These are phyloP conservation scores for Pectinophora gossypiella DNA, from an alignment of 1,140 invertebrate species.

Conservation along the genomic window DNA sequence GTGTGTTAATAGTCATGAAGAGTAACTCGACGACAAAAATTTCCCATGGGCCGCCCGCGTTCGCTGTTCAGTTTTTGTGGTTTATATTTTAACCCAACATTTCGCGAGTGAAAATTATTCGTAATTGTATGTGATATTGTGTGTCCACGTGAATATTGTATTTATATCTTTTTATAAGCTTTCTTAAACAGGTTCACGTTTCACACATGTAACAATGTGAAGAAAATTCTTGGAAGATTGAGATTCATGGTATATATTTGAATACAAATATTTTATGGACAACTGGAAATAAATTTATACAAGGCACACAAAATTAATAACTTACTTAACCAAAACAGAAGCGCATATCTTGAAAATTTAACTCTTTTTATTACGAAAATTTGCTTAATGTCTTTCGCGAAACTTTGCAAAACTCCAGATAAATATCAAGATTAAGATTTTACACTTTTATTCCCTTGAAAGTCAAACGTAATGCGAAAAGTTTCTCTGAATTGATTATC, in stretches of 20 bases:
- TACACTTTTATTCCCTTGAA: slow-evolving; percentile 3
- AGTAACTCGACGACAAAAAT: slow-evolving; percentile 1
- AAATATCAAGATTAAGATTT: slow-evolving; percentile 4
- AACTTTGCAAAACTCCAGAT: background rate
- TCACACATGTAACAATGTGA: too few relatives aligned
- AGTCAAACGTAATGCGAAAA: slow-evolving; percentile 20
- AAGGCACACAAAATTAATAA: too few relatives aligned
- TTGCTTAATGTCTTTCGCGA: background rate
- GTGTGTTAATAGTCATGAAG: background rate
- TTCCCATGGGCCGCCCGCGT: background rate
- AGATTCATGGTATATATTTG: too few relatives aligned
- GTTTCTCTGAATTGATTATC: slow-evolving; percentile 17
- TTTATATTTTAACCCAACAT: too few relatives aligned
- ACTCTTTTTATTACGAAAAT: background rate
- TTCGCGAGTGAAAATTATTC: background rate
- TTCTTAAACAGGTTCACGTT: too few relatives aligned
- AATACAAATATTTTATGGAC: too few relatives aligned
- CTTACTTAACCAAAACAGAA: background rate
- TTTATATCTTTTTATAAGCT: too few relatives aligned
- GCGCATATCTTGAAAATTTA: background rate
- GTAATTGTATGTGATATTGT: background rate
- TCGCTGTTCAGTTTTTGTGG: background rate
- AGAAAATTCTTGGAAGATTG: too few relatives aligned
- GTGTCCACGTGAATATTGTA: too few relatives aligned
- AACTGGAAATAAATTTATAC: too few relatives aligned